Conservation (phyloP, 2,113 vertebrate genomes). For the Amazona vittata region DNA sequence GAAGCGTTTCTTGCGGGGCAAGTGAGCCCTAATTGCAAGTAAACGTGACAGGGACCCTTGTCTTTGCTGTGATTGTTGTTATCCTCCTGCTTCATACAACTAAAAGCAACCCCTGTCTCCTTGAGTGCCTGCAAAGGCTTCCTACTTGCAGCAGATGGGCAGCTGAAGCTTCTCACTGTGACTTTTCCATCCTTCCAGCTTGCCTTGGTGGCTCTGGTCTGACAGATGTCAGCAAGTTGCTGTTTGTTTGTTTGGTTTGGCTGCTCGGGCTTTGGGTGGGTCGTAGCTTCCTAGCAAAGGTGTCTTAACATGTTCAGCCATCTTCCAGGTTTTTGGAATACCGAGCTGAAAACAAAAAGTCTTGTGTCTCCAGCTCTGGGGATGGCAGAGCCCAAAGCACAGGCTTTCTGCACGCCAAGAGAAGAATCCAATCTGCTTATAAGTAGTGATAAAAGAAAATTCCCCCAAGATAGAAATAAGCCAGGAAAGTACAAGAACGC, state of each 20-base stretch:
- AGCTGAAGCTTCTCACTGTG: not conserved
- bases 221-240: conserved; percentile 13
- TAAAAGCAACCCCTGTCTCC: not conserved
- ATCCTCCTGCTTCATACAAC: not conserved
- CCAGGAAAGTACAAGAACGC: not conserved
- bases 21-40: rapidly evolving
- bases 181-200: not conserved
- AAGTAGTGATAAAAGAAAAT: conserved; percentile 6
- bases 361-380: conserved; percentile 36
- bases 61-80: not conserved
- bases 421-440: not conserved
- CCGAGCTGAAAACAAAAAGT: conserved; percentile 53
- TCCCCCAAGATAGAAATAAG: not conserved
- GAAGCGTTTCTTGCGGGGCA: not conserved
- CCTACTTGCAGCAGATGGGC: not conserved
- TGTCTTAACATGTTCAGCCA: conserved; percentile 55
- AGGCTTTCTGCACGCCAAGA: not conserved
- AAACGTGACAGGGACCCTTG: rapidly evolving
- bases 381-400: conserved; percentile 24
- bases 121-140: not conserved
- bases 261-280: conserved; percentile 22
- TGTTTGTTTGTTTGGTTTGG: conserved; percentile 49
- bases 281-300: conserved; percentile 30
- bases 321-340: conserved; percentile 61
- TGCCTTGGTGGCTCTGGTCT: not conserved